These are phyloP conservation scores for Pegea sp. DNA, from an alignment of 23 tunicate species.

Conservation along the genomic window DNA sequence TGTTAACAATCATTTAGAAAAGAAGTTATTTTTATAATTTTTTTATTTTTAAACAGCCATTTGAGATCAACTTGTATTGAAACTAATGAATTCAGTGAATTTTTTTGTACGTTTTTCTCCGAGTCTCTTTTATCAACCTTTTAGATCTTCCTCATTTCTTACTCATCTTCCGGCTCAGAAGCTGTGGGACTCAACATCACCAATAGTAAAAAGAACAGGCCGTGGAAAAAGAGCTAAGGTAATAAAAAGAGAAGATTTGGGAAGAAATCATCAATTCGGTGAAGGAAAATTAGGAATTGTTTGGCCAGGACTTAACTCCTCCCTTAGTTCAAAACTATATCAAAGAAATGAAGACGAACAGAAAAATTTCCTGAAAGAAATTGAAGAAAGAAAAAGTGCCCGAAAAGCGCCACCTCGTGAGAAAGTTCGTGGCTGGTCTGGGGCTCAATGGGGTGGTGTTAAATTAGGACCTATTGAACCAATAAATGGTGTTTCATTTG, in stretches of 20 bases:
- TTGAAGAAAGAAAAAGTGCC: not conserved
- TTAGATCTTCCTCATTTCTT: too few species aligned
- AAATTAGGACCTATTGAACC: constrained; percentile 24
- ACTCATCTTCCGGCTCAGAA: not conserved
- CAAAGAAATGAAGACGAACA: constrained; percentile 3
- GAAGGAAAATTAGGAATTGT: constrained; percentile 37
- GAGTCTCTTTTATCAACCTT: too few species aligned
- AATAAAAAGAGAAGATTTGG: constrained; percentile 26
- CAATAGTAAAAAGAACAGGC: constrained; percentile 23
- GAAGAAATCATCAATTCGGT: constrained; percentile 20
- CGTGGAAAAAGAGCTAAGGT: constrained; percentile 57
- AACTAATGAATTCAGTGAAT: too few species aligned
- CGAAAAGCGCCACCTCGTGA: not conserved
- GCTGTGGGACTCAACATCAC: constrained; percentile 39
- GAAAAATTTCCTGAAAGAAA: not conserved
- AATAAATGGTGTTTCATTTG: constrained; percentile 8
- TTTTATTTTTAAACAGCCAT: too few species aligned
- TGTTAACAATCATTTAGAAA: too few species aligned
- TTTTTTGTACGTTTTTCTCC: too few species aligned
- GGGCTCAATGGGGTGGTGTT: constrained; percentile 55
- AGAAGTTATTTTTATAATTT: too few species aligned
- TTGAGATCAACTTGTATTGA: too few species aligned
- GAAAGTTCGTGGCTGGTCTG: constrained; percentile 58
- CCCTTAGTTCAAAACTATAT: too few species aligned
- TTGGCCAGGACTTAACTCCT: constrained; percentile 95